These are phyloP conservation scores for Spodoptera picta DNA, from an alignment of 2,888 invertebrate genomes.

Conservation along the genomic window DNA sequence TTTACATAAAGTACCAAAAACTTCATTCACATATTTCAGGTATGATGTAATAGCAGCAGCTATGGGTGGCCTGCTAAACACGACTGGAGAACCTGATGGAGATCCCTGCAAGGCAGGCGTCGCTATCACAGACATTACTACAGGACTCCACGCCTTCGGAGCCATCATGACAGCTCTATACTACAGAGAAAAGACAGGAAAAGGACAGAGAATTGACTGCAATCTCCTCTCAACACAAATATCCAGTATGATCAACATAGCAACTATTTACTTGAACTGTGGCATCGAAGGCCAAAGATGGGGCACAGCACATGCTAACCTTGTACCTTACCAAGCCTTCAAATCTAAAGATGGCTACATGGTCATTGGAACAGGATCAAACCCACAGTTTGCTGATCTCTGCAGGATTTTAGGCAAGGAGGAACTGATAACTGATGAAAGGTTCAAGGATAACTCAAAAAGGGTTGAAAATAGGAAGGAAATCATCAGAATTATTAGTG, in stretches of 20 bases:
- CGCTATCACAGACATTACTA: constrained; percentile 97
- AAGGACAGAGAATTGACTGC: constrained; percentile 97
- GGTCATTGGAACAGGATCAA: constrained; percentile 96
- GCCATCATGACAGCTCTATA: constrained; percentile 97
- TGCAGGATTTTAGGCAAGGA: constrained; percentile 90
- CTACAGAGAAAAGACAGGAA: constrained; percentile 92
- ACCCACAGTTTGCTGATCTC: constrained; percentile 93
- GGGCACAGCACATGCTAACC: constrained; percentile 98
- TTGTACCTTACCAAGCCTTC: constrained; percentile 98
- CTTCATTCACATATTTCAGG: constrained; percentile 63
- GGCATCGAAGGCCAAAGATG: constrained; percentile 93
- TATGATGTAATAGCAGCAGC: constrained; percentile 99
- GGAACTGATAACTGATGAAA: constrained; percentile 89
- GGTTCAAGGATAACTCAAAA: constrained; percentile 91
- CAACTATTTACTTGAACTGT: constrained; percentile 96
- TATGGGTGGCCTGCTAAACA: constrained; percentile 95
- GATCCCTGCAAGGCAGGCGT: constrained; percentile 97
- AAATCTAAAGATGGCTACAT: constrained; percentile 94
- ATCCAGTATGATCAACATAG: constrained; percentile 95
- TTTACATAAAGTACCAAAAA: too few species aligned
- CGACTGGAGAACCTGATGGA: constrained; percentile 95
- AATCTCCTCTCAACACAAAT: constrained; percentile 98
- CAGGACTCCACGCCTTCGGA: constrained; percentile 98
- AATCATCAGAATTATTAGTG: constrained; percentile 90
- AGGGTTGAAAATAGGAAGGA: constrained; percentile 93